Evolutionary conservation across 2,797 vertebrate species (phyloP).

Genomic region (Gymnothorax javanicus): DNA sequence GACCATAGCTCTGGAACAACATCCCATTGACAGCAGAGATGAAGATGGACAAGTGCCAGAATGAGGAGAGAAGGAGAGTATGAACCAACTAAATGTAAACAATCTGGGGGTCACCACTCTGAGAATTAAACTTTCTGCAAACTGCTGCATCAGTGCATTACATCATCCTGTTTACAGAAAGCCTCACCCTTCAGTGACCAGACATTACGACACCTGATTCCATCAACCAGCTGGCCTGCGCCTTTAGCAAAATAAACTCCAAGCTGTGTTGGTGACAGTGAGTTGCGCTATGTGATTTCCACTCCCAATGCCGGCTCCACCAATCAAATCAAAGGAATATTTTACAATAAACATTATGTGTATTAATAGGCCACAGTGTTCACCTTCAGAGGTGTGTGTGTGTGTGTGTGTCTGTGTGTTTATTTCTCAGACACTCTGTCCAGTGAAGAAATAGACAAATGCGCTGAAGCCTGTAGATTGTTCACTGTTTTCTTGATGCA

Average conservation of each 20-base stretch:
- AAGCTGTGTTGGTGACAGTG: background rate
- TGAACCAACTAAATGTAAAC: background rate
- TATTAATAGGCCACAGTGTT: too few species aligned
- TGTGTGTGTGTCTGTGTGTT: too few species aligned
- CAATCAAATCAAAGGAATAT: background rate
- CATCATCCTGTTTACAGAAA: background rate
- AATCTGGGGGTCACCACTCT: background rate
- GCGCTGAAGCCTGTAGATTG: too few species aligned
- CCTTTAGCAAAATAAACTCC: background rate
- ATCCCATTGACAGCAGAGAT: too few species aligned
- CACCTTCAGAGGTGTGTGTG: slow-evolving; percentile 19
- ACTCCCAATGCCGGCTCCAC: background rate
- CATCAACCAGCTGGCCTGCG: background rate
- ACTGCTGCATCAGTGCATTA: background rate
- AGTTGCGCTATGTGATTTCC: background rate
- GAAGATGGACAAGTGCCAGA: too few species aligned
- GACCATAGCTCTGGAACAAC: too few species aligned
- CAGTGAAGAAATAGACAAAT: too few species aligned
- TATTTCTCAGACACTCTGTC: too few species aligned
- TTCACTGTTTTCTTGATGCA: too few species aligned
- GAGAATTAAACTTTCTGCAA: background rate
- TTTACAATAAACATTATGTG: too few species aligned
- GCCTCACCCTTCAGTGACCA: background rate
- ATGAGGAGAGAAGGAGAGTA: too few species aligned
- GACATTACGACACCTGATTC: background rate